Percentiles rank a stretch among this genome's conserved stretches.
These are phyloP conservation scores for Brachypteracias leptosomus DNA, from an alignment of 2,113 vertebrate genomes.

Conservation along the genomic window DNA sequence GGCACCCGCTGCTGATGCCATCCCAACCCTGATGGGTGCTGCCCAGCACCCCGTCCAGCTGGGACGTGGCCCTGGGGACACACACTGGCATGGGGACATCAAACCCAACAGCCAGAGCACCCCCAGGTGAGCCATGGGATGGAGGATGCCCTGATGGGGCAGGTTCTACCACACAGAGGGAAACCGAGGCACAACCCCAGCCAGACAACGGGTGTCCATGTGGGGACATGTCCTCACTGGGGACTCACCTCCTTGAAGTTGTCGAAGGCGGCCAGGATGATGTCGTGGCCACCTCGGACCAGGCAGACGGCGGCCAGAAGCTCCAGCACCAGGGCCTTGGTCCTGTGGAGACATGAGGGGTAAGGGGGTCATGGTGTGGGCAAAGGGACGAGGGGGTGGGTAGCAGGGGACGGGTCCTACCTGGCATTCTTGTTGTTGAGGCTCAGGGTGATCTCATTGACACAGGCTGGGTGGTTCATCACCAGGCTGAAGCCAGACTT, in stretches of 20 bases:
- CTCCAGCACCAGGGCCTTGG: constrained; percentile 94
- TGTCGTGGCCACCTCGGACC: constrained; percentile 92
- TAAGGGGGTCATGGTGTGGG: fast-evolving
- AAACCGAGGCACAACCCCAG: background rate
- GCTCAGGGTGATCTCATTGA: constrained; percentile 95
- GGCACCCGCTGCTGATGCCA: background rate
- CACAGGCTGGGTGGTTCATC: constrained; percentile 93
- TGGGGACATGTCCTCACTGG: constrained; percentile 2
- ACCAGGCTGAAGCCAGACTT: constrained; percentile 96
- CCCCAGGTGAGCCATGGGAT: fast-evolving
- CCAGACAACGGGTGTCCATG: fast-evolving
- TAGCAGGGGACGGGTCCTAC: constrained; percentile 60
- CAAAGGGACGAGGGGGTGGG: background rate
- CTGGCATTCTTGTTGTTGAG: constrained; percentile 94
- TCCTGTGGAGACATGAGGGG: constrained; percentile 63
- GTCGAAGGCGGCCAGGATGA: constrained; percentile 90
- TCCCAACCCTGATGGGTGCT: background rate
- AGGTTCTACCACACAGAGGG: background rate
- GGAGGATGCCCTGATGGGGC: background rate
- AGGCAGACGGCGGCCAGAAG: constrained; percentile 92
- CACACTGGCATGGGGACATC: background rate
- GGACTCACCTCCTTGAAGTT: constrained; percentile 89
- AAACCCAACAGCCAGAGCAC: background rate
- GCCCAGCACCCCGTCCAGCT: background rate
- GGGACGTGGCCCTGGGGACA: background rate